Base-by-base conservation (phyloP, 2,797 vertebrate genomes). In the Chaunax sp. region DNA sequence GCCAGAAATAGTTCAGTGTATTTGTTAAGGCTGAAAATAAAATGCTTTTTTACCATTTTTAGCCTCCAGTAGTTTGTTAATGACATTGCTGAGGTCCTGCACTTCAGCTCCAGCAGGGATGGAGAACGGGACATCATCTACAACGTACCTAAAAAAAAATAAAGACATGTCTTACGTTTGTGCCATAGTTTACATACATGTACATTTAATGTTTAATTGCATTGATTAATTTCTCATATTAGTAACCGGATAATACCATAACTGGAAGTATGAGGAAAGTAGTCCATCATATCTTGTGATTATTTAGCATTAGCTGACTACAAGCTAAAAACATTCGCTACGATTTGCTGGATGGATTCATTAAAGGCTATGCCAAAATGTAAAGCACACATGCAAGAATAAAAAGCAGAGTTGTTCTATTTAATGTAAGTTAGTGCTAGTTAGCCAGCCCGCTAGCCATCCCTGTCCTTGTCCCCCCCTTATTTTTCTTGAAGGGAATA, bases 71-170 rank as follows among this genome's bases (percentile, higher is more conserved):
- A 99, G 93, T 80, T 96, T 96, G 90, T 98, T 99, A 91, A 98
- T 97, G 75, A 99, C 82, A 37, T 94, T 96, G 86, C 96, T 97
- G 88, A 99, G 96, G 60, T 98, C 96, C 40, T 89, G 50, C 59
- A 94, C 90, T 87, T 97, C 96, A 30, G 97, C 95, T 3, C 60
- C 62, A 30, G 96, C 97, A 22, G 96, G 97, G 82, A 99, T 95
- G 76, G 97, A 99, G 89, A 99, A 99, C 0, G 97, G 97, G 33
- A 96, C 95, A 86, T 98, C 95, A 76, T 99, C 96, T 33, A 99
- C 82, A 0, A 89, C 72, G 70, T 95, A 98, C 85, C 98, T 64
- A 26, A 25, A 12, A 26, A 18, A 12, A 15, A 0, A 5, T 15
- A 13, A 9, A 6, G 7, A 67, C 22, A 33, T 0, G 15, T 2